These are phyloP conservation scores for Myanophis thanlyinensis DNA, from an alignment of 2,113 vertebrate species.

Conservation along the genomic window DNA sequence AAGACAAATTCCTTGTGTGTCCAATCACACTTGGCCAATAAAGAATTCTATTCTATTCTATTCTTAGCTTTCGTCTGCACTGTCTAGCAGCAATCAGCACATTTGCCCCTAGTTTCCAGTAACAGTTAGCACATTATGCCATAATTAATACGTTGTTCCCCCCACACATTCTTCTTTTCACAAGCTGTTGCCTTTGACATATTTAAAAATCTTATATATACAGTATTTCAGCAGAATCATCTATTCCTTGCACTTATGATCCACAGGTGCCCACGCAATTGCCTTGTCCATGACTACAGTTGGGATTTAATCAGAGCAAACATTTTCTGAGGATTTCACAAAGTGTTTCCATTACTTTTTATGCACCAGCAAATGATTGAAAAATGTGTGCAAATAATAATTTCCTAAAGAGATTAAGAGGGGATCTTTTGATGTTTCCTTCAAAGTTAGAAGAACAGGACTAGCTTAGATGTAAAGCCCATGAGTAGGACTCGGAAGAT, in stretches of 20 bases:
- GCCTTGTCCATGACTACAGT: neutral
- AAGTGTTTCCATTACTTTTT: neutral
- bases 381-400: neutral
- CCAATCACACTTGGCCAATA: too few species aligned
- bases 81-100: neutral
- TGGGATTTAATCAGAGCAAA: neutral
- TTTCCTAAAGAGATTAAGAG: neutral
- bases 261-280: neutral
- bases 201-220: neutral
- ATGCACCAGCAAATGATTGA: neutral
- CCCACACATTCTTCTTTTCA: neutral
- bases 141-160: neutral
- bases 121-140: neutral
- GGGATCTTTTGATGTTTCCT: neutral
- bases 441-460: neutral
- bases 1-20: too few species aligned
- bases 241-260: neutral
- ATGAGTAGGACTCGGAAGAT: neutral
- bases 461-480: neutral
- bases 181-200: neutral
- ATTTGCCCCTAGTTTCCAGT: neutral
- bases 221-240: neutral
- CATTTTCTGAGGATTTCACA: neutral
- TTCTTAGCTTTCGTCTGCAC: neutral
- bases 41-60: too few species aligned